Evolutionary conservation across 2,113 vertebrate genomes (phyloP).

Genomic region (Ctenodactylus gundi): DNA sequence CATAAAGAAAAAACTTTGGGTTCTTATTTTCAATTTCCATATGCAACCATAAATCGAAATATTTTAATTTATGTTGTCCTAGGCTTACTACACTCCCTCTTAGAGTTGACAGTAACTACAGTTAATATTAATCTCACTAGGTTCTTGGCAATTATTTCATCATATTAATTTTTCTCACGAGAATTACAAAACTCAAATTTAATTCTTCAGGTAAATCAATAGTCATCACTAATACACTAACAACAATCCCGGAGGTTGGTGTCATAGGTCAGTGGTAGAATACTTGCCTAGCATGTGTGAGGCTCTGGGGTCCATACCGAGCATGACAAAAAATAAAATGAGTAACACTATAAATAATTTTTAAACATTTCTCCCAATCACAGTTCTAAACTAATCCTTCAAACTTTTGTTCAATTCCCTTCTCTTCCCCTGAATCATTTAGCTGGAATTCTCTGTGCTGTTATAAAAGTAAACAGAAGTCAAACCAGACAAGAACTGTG

Average conservation of each 20-base stretch:
- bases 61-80: not conserved
- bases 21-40: not conserved
- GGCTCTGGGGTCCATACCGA: not conserved
- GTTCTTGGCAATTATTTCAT: not conserved
- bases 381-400: slow-evolving; percentile 8
- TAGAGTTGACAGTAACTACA: not conserved
- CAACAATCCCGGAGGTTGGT: not conserved
- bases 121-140: not conserved
- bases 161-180: not conserved
- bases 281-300: not conserved
- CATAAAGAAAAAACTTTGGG: not conserved
- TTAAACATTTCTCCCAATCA: not conserved
- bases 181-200: not conserved
- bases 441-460: not conserved
- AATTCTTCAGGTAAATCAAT: slow-evolving; percentile 10
- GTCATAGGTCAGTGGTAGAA: no score
- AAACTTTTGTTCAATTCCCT: not conserved
- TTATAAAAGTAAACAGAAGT: not conserved
- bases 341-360: slow-evolving; percentile 2
- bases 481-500: not conserved
- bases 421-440: not conserved
- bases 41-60: not conserved
- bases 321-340: not conserved
- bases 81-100: not conserved
- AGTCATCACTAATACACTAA: not conserved